These are phyloP conservation scores for Sardinella longiceps DNA, from an alignment of 2,797 vertebrate species.

Conservation along the genomic window DNA sequence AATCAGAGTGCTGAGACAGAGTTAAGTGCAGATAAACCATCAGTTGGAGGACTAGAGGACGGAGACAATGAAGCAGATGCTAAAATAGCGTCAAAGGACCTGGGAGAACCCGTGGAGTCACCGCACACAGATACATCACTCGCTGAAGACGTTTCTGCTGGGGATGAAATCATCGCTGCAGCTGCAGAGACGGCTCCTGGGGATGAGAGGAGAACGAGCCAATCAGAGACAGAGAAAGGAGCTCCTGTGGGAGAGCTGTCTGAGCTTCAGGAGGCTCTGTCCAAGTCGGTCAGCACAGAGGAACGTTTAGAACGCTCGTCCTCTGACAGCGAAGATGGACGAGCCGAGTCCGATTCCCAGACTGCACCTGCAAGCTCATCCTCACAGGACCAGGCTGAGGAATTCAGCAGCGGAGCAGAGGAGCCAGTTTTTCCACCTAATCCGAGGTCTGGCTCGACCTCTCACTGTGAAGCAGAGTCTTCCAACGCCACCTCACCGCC, in stretches of 20 bases:
- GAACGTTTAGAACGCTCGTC: not conserved
- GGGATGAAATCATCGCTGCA: not conserved
- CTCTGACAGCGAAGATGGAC: not conserved
- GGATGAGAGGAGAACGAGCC: not conserved
- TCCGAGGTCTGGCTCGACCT: not conserved
- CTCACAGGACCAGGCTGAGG: not conserved
- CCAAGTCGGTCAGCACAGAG: not conserved
- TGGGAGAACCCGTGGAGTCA: not conserved
- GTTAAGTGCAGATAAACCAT: not conserved
- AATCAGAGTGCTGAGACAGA: not conserved
- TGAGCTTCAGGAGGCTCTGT: not conserved
- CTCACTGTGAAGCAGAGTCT: not conserved
- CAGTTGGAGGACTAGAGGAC: not conserved
- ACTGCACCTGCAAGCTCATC: not conserved
- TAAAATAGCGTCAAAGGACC: not conserved
- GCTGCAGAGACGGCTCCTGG: not conserved
- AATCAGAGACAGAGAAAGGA: not conserved
- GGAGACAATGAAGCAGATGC: not conserved
- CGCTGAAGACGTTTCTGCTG: not conserved
- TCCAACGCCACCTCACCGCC: not conserved
- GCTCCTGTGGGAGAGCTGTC: not conserved
- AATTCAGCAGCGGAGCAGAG: not conserved
- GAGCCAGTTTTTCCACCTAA: not conserved
- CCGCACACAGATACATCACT: not conserved
- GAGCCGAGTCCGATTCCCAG: not conserved